Evolutionary conservation across 1,140 invertebrate genomes (phyloP), one percentile per base, ranked within the genome.

Genomic region (Himalopsyche phryganea): DNA sequence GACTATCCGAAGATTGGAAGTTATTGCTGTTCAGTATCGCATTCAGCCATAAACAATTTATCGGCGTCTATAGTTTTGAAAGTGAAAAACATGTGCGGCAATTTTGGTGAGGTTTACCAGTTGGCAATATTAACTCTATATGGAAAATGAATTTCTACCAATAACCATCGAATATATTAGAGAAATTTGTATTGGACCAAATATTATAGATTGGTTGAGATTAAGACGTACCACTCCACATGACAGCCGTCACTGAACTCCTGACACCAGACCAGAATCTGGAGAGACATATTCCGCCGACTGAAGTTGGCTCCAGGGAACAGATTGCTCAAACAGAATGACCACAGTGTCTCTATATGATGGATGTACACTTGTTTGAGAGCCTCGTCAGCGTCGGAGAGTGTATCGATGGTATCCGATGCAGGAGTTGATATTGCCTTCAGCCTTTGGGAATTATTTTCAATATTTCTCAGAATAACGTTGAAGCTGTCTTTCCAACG

Each of bases 271-370:
- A 51, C 56, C 5, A 78, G 62, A 19, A 85, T 73, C 45, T 82
- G 73, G 23, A 94, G 70, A 32, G 85, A 83, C 1, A 85, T 79
- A 32, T 78, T 80, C 42, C 86, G 80, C 5, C 89, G 74, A 20
- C 78, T 77, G 70, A 88, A 88, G 63, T 89, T 89, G n/a, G 87
- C 83, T 2, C 86, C 86, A 0, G 77, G 74, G 61, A 84, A 80
- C 6, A 93, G 68, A 68, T 79, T 82, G 0, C 68, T 67, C 17
- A 83, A 76, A 57, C 85, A 81, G 51, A 80, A 72, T 1, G 71
- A 54, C 13, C 76, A 71, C 2, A 90, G 53, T 57, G 75, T 71
- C 10, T 71, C 55, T 6, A 85, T 60, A 69, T 85, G 71, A 6
- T 35, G 47, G 9, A 45, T 28, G 28, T 50, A 70, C 23, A 28